Evolutionary conservation across 2,797 vertebrate species (phyloP).

Genomic region (Rhinogobio ventralis): DNA sequence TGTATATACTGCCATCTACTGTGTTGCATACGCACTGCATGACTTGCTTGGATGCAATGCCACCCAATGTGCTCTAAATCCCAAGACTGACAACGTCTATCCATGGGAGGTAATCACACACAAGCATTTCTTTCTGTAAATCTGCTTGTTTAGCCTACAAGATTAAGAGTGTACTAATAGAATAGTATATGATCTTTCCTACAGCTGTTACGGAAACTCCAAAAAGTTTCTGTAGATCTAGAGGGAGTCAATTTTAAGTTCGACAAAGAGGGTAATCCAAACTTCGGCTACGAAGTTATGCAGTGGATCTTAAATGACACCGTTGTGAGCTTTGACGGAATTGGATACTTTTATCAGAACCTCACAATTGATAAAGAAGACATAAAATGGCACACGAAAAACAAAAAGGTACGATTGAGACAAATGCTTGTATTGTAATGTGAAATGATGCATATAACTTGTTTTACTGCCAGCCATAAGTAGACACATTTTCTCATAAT

Average conservation of each 20-base stretch:
- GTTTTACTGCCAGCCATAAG: neutral
- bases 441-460: neutral
- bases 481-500: neutral
- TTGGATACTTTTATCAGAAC: constrained; percentile 73
- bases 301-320: constrained; percentile 78
- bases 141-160: neutral
- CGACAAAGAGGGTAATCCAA: constrained; percentile 77
- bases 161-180: neutral
- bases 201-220: constrained; percentile 84
- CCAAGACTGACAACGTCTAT: constrained; percentile 66
- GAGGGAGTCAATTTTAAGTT: constrained; percentile 74
- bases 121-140: neutral
- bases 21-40: constrained; percentile 86
- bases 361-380: constrained; percentile 65
- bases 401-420: constrained; percentile 63
- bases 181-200: neutral
- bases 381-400: constrained; percentile 75
- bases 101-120: constrained; percentile 84
- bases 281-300: constrained; percentile 78
- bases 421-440: neutral
- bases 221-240: constrained; percentile 71
- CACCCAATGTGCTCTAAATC: constrained; percentile 65
- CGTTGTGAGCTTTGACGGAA: constrained; percentile 40
- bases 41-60: constrained; percentile 77
- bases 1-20: constrained; percentile 82